Percentiles rank a stretch among this genome's conserved stretches.
Evolutionary conservation across 2,797 vertebrate species (phyloP).

Genomic region (Pterois miles): DNA sequence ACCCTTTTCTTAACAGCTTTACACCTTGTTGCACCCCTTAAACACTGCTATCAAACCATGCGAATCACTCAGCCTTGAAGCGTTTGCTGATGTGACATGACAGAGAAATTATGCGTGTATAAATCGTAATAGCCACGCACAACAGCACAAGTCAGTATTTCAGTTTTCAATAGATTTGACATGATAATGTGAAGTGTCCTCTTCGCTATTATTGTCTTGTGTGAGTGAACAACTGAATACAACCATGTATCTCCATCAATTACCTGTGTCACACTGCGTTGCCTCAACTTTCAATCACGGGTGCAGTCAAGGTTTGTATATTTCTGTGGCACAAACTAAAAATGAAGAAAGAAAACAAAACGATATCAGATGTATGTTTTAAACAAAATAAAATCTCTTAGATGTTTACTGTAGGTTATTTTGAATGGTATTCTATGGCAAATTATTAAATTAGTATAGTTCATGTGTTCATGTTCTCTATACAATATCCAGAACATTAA

Average conservation of each 20-base stretch:
- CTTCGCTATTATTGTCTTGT: constrained; percentile 8
- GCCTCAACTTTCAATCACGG: constrained; percentile 42
- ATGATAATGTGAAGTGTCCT: constrained; percentile 20
- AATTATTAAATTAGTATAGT: no score
- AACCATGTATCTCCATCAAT: constrained; percentile 31
- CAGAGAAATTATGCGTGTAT: constrained; percentile 35
- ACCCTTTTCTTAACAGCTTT: constrained; percentile 3
- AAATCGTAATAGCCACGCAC: constrained; percentile 11
- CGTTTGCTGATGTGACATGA: constrained; percentile 22
- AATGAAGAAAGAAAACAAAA: constrained; percentile 5
- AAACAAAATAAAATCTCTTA: neutral
- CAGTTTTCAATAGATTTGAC: constrained; percentile 31
- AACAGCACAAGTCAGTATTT: constrained; percentile 15
- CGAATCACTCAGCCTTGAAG: constrained; percentile 39
- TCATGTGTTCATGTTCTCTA: no score
- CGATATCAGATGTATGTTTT: neutral
- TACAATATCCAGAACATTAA: no score
- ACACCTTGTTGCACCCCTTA: constrained; percentile 31
- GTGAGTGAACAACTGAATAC: constrained; percentile 6
- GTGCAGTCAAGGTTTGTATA: constrained; percentile 22
- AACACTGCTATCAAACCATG: constrained; percentile 19
- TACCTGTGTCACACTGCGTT: constrained; percentile 5
- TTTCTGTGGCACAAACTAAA: constrained; percentile 36
- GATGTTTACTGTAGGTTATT: no score
- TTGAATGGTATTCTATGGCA: no score